phyloP scores from a whole-genome alignment of 2,888 invertebrate species.

The Drosophila sordidula region DNA sequence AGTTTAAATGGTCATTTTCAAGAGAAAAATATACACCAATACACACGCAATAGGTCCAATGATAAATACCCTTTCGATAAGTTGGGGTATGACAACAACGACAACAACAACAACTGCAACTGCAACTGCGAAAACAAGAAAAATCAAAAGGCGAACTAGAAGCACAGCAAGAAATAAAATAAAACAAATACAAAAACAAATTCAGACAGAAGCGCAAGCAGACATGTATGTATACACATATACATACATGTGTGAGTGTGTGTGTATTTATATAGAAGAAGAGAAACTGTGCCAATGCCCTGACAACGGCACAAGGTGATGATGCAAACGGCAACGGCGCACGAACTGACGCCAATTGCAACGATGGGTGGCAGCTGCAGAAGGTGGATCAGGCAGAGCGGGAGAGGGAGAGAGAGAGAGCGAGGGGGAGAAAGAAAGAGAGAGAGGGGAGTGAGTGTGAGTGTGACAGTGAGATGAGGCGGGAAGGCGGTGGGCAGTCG shows the following conservation, averaged over 20 bases:
- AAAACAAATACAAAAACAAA: slow-evolving; percentile 46
- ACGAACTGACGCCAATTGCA: slow-evolving; percentile 71
- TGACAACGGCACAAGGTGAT: slow-evolving; percentile 84
- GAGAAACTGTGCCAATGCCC: slow-evolving; percentile 84
- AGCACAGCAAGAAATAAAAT: slow-evolving; percentile 43
- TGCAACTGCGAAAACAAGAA: slow-evolving; percentile 49
- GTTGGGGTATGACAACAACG: slow-evolving; percentile 3
- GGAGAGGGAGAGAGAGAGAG: neutral
- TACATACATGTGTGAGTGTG: slow-evolving; percentile 16
- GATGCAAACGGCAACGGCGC: slow-evolving; percentile 73
- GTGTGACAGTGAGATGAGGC: neutral
- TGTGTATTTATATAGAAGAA: slow-evolving; percentile 35
- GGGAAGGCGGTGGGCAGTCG: neutral
- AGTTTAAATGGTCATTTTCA: neutral
- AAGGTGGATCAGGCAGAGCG: neutral
- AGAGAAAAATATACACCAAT: neutral
- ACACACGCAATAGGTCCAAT: slow-evolving; percentile 8
- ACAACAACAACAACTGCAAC: slow-evolving; percentile 22
- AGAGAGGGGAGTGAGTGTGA: neutral
- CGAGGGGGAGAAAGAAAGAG: neutral
- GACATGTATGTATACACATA: slow-evolving; percentile 2
- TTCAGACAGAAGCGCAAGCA: slow-evolving; percentile 20
- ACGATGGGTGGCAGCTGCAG: slow-evolving; percentile 38
- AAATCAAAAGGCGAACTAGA: slow-evolving; percentile 61
- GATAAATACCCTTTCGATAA: slow-evolving; percentile 38